Conservation (phyloP, 2,888 invertebrate species). For the Encarsia formosa region DNA sequence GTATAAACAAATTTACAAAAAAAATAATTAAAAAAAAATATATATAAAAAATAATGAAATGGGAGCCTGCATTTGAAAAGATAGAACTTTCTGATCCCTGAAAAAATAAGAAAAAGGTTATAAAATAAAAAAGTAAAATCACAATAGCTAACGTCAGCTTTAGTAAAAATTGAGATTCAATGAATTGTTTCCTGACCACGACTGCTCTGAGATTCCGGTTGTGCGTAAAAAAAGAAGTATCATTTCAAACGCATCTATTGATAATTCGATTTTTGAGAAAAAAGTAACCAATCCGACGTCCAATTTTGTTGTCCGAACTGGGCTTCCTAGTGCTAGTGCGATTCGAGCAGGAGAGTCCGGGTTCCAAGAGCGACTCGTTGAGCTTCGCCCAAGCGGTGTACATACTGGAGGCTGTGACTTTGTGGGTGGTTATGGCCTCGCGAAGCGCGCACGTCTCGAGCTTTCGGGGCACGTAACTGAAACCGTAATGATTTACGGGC, state of each 20-base stretch:
- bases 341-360: not conserved
- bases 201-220: too few species aligned
- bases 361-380: conserved; percentile 26
- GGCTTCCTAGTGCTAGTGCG: not conserved
- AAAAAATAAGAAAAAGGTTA: not conserved
- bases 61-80: not conserved
- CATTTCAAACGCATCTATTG: conserved; percentile 10
- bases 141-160: not conserved
- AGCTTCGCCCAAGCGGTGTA: conserved; percentile 46
- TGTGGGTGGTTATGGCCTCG: conserved; percentile 57
- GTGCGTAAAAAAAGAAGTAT: not conserved
- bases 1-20: too few species aligned
- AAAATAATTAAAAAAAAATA: not conserved
- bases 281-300: conserved; percentile 37
- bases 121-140: not conserved
- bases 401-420: conserved; percentile 54
- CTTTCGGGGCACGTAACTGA: conserved; percentile 57
- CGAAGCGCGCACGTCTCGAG: conserved; percentile 55
- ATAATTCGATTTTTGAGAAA: conserved; percentile 33
- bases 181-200: too few species aligned
- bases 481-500: conserved; percentile 64
- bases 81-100: not conserved
- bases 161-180: not conserved
- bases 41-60: not conserved
- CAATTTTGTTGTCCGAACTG: conserved; percentile 9